Evolutionary conservation across 2,797 vertebrate genomes (phyloP).

Genomic region (Poecilia wingei): DNA sequence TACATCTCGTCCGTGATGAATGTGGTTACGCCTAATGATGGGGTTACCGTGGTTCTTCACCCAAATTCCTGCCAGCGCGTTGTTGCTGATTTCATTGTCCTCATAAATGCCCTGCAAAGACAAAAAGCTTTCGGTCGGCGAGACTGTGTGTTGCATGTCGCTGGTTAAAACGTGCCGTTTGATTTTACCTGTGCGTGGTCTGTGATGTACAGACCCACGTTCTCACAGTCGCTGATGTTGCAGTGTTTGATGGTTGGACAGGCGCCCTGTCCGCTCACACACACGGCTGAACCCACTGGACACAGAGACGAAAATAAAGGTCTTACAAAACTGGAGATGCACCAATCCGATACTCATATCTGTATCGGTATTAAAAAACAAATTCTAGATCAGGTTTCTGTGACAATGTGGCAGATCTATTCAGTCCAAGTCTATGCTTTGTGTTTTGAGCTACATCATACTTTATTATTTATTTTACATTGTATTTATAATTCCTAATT

Average conservation of each 20-base stretch:
- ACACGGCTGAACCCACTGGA: conserved; percentile 97
- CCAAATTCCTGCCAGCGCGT: conserved; percentile 98
- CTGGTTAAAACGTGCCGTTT: not conserved
- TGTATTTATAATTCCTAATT: too few relatives aligned
- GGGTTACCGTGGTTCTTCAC: conserved; percentile 99
- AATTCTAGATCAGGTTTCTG: too few relatives aligned
- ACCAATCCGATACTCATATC: too few relatives aligned
- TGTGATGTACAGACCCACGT: conserved; percentile 98
- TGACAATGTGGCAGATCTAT: too few relatives aligned
- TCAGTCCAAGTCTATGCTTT: too few relatives aligned
- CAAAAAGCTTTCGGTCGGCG: not conserved
- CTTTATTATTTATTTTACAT: too few relatives aligned
- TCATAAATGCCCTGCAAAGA: conserved; percentile 93
- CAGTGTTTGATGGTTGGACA: conserved; percentile 99
- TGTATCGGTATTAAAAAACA: too few relatives aligned
- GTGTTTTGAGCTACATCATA: too few relatives aligned
- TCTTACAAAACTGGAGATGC: too few relatives aligned
- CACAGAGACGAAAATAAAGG: conserved; percentile 4
- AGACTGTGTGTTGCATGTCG: not conserved
- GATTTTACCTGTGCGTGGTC: conserved; percentile 95
- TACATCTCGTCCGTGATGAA: conserved; percentile 97
- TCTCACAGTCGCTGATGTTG: conserved; percentile 99
- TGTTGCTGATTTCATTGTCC: conserved; percentile 99
- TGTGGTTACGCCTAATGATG: conserved; percentile 99
- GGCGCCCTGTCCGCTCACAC: conserved; percentile 97